Evolutionary conservation across 2,113 vertebrate species (phyloP), one percentile per base, ranked within the genome.

Genomic region (Scomber scombrus): DNA sequence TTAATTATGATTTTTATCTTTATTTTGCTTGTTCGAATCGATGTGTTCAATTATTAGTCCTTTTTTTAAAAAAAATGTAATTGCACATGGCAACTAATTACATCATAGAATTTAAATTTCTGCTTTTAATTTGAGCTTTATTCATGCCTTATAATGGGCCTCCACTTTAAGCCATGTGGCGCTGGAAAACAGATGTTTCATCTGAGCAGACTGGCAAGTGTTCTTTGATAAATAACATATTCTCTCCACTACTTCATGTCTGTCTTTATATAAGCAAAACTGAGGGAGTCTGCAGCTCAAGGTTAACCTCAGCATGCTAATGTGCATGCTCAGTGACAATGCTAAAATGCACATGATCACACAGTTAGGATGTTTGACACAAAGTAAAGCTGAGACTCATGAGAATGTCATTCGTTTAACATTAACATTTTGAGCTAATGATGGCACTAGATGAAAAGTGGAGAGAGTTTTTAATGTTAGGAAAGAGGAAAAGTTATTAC

Each of bases 1-100:
- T 71, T 92, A 84, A 92, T 91, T 90, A 75, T 2, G 66, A 82
- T 88, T 87, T 79, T 49, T 78, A 69, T 88, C 85, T 88, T 80
- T 81, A 65, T 69, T 78, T 77, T n/a, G 21, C 18, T 4, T 55
- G 56, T 84, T 64, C 82, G 61, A 85, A 55, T 73, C 68, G 68
- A 65, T 40, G 58, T 67, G 65, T 61, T 69, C 19, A 81, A 82
- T 84, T 84, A 83, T 87, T 88, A 50, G 68, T 58, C 13, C 23
- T 26, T 21, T 68, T 70, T 47, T 60, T 50, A 47, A 21, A 21
- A 40, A 26, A 21, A 40, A 26, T 81, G 78, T 81, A 85, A 87
- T 90, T 88, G 80, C 78, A 50, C 64, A 62, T 16, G 85, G 45
- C 64, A 80, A 49, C 63, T 90, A 88, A 91, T 92, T 91, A 67